These are phyloP conservation scores for Alcis repandata DNA, from an alignment of 2,888 invertebrate species.

Conservation along the genomic window DNA sequence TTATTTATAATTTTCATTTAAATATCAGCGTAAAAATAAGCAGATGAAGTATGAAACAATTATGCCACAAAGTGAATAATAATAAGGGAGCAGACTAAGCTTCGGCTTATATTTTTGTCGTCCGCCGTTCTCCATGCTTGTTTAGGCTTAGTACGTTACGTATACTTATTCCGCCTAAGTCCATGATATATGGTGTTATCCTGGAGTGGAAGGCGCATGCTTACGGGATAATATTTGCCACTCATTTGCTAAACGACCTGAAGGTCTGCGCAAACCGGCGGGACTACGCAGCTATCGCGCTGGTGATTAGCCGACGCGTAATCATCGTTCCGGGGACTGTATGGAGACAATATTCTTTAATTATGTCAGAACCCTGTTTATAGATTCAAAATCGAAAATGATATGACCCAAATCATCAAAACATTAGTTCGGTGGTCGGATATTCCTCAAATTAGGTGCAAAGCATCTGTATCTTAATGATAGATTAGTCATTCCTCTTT, in stretches of 20 bases:
- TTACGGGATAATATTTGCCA: conserved; percentile 1
- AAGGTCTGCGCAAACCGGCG: not conserved
- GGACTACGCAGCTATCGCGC: not conserved
- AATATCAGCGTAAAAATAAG: too few species aligned
- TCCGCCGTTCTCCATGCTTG: conserved; percentile 4
- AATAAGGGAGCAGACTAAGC: not conserved
- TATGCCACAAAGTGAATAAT: not conserved
- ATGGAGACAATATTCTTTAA: too few species aligned
- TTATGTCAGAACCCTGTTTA: too few species aligned
- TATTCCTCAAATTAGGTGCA: too few species aligned
- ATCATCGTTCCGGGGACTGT: not conserved
- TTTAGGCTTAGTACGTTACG: conserved; percentile 17
- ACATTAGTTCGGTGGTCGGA: too few species aligned
- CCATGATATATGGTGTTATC: conserved; percentile 14
- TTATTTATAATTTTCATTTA: too few species aligned
- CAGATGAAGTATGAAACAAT: not conserved
- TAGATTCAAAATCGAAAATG: too few species aligned
- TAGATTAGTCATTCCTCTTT: too few species aligned
- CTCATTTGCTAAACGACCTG: conserved; percentile 49
- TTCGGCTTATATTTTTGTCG: not conserved
- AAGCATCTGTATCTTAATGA: too few species aligned
- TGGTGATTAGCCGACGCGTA: not conserved
- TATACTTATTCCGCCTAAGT: conserved; percentile 3
- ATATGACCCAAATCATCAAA: too few species aligned
- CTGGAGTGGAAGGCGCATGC: conserved; percentile 3